Base-by-base conservation (phyloP, 2,888 invertebrate species). In the Pterostichus madidus region DNA sequence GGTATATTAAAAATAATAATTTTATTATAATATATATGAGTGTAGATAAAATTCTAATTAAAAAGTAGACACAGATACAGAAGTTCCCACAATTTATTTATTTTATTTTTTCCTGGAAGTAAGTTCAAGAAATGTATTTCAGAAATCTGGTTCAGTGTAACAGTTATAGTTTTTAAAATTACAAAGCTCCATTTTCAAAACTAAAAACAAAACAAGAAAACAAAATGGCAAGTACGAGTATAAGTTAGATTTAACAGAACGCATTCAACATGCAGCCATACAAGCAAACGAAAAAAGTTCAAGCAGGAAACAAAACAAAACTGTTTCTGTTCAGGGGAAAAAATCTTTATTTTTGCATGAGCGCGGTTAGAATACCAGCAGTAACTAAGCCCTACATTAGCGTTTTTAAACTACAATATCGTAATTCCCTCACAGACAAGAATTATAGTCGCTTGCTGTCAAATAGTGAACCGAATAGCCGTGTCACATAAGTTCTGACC, bases 401-500 rank as follows among this genome's bases (percentile, higher is more conserved):
- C 64, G 64, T 64, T 44, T 64, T 71, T 46, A 71, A 44, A 24
- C 46, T 71, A 15, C 68, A 71, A 39, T 71, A 71, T 71, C 68
- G 46, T 44, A 17, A 78, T 78, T 78, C 61, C 15, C 24, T 76
- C 24, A 11, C 49, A 76, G 32, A 44, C 46, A 32, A 59, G 79
- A 79, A 64, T 79, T 79, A 79, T 79, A 49, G 64, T 11, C n/a
- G 77, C 7, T 17, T 31, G 46, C 64, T 79, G 79, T 79, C 79
- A 79, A 79, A 79, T 49, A 49, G 64, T 64, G 64, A 61, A 49
- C 79, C 49, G 49, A 79, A 79, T 79, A 79, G 61, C 46, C 79
- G 44, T 49, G 64, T 61, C 79, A 64, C 79, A 79, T 64, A 79
- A 79, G 61, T 79, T 79, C 31, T 46, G 61, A 79, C 79, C 44